These are phyloP conservation scores for Dysidea cf. avara DNA, from an alignment of 37 sponge, comb jelly and placozoan species.

Conservation along the genomic window DNA sequence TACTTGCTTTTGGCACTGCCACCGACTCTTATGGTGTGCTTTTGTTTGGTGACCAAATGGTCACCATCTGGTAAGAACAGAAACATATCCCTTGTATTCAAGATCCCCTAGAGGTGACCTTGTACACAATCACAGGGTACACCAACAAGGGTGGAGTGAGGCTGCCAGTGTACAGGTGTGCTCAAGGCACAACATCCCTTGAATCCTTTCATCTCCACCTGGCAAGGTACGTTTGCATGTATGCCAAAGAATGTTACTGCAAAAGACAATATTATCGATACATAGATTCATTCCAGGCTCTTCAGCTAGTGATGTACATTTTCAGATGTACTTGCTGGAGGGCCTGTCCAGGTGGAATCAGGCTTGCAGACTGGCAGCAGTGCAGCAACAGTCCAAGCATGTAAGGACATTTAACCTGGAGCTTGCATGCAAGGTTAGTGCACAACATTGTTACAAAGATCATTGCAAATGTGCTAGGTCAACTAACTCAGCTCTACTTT, in stretches of 20 bases:
- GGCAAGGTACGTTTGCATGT: too few relatives aligned
- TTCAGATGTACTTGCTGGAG: constrained; percentile 32
- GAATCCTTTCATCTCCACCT: constrained; percentile 38
- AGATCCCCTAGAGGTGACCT: constrained; percentile 12
- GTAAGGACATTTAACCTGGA: background rate
- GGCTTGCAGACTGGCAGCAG: constrained; percentile 15
- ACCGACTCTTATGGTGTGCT: constrained; percentile 46
- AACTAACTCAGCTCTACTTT: constrained; percentile 3
- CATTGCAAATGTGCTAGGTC: background rate
- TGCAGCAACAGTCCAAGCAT: background rate
- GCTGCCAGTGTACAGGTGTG: constrained; percentile 33
- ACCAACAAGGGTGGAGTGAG: constrained; percentile 3
- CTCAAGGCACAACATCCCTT: constrained; percentile 32
- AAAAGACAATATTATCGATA: too few relatives aligned
- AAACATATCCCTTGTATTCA: constrained; percentile 40
- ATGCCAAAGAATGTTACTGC: too few relatives aligned
- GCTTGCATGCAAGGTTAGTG: background rate
- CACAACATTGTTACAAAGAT: background rate
- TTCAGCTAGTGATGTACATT: constrained; percentile 31
- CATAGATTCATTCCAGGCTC: constrained; percentile 43
- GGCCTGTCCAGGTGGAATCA: constrained; percentile 41
- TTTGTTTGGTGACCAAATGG: constrained; percentile 25
- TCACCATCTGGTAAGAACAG: constrained; percentile 36
- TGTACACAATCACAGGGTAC: constrained; percentile 22
- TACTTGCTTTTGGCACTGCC: constrained; percentile 25